Evolutionary conservation across 2,113 vertebrate genomes (phyloP).

Genomic region (Microcebus lehilahytsara): DNA sequence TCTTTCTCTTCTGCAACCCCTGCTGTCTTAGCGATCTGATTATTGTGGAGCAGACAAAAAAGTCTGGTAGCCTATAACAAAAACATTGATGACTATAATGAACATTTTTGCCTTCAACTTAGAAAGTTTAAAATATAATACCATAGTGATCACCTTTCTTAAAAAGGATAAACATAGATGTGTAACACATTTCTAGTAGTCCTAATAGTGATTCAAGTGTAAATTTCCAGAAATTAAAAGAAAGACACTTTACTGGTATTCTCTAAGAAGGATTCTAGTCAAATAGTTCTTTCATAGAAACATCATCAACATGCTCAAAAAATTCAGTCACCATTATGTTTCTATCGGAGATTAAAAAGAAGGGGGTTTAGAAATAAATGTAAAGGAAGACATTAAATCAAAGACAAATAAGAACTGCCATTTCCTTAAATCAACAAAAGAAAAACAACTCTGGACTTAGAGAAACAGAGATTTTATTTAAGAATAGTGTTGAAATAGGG

Average conservation of each 20-base stretch:
- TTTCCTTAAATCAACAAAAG: neutral
- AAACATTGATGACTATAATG: neutral
- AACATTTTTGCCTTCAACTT: neutral
- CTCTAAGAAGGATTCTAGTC: neutral
- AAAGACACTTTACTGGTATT: neutral
- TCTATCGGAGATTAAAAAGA: neutral
- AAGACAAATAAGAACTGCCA: neutral
- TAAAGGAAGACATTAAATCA: neutral
- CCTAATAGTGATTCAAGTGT: neutral
- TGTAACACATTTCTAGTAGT: neutral
- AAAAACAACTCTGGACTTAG: neutral
- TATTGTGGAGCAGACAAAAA: too few species aligned
- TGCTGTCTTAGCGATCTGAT: too few species aligned
- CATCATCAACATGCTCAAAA: neutral
- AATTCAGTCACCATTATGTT: neutral
- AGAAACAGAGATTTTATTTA: neutral
- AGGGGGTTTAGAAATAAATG: neutral
- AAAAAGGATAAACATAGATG: neutral
- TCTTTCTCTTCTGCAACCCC: too few species aligned
- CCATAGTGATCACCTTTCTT: neutral
- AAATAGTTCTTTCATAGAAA: neutral
- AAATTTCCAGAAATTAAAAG: neutral
- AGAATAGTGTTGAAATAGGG: neutral
- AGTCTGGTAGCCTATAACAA: neutral
- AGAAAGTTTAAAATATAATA: neutral